Base-by-base conservation (phyloP, 2,888 invertebrate genomes). In the Tyria jacobaeae region DNA sequence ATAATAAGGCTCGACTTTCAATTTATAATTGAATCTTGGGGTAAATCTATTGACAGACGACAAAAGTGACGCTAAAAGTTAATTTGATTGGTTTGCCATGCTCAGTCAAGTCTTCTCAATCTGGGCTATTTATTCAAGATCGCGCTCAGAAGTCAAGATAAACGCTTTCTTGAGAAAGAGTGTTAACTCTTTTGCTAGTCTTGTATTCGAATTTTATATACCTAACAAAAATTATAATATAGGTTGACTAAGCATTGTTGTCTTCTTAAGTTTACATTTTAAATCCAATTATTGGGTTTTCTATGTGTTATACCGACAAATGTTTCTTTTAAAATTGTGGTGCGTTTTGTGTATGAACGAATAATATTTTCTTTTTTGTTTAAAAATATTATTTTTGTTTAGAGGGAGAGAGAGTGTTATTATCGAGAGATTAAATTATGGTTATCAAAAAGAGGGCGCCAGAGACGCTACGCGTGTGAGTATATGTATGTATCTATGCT, bases 1-100 rank as follows among this genome's bases (percentile, higher is more conserved):
- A 63, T 60, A 71, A 71, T 47, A 64, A 60, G 62, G 58, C 60
- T 66, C 60, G 57, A 67, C 64, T 72, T 74, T 65, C 66, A 72
- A 70, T 76, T 74, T 64, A 64, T 60, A 76, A 68, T 70, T 65
- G 70, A 70, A 76, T 72, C 69, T 69, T 59, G 55, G 48, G 24
- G 62, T 66, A 65, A 75, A 66, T 70, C 69, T 67, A 76, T 76
- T 70, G 70, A 73, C 71, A 71, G 76, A 65, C 64, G 76, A 62
- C 57, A 53, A 70, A 73, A 72, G 64, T 74, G 66, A 53, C 57
- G 65, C 56, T 68, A 66, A 65, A 74, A 72, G 72, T 76, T 78
- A 76, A 76, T 78, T 75, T 75, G 70, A 78, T 75, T 70, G 71
- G 68, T 72, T 72, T 71, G 51, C 63, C 58, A 51, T 64, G 66